Evolutionary conservation across 2,113 vertebrate species (phyloP).

Genomic region (Cebidichthys violaceus): DNA sequence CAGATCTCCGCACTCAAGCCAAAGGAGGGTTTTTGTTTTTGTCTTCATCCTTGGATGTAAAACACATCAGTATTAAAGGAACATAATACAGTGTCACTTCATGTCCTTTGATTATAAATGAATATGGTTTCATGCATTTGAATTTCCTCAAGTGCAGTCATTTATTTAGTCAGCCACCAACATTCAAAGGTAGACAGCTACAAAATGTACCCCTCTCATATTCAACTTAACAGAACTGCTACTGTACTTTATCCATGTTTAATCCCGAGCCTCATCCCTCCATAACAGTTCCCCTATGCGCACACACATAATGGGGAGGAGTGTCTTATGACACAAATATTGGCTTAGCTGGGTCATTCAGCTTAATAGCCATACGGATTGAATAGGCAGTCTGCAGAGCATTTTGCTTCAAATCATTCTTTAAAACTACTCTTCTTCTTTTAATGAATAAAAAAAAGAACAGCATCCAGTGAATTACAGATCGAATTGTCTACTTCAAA

Average conservation of each 20-base stretch:
- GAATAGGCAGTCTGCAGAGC: conserved; percentile 44
- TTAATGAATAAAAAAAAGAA: conserved; percentile 34
- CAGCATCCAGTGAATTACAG: conserved; percentile 38
- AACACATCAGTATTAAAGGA: conserved; percentile 1
- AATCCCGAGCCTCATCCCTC: conserved; percentile 52
- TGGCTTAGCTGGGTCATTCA: conserved; percentile 45
- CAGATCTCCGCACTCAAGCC: background rate
- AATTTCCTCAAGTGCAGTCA: conserved; percentile 23
- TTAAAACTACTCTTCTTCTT: conserved; percentile 27
- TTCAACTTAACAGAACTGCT: conserved; percentile 39
- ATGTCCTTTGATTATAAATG: conserved; percentile 34
- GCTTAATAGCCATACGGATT: conserved; percentile 35
- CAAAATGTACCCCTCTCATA: conserved; percentile 22
- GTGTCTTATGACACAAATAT: conserved; percentile 57
- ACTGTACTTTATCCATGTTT: conserved; percentile 58
- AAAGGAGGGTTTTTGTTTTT: background rate
- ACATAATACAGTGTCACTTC: conserved; percentile 13
- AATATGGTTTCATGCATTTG: background rate
- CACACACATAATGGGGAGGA: conserved; percentile 49
- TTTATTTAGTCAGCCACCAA: conserved; percentile 38
- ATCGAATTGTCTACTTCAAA: conserved; percentile 48
- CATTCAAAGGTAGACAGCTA: conserved; percentile 42
- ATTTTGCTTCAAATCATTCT: conserved; percentile 50
- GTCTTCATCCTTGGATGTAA: conserved; percentile 19
- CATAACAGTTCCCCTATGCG: conserved; percentile 37